These are phyloP conservation scores for Drosophila guanche DNA, from an alignment of 1,140 invertebrate genomes.

Conservation along the genomic window DNA sequence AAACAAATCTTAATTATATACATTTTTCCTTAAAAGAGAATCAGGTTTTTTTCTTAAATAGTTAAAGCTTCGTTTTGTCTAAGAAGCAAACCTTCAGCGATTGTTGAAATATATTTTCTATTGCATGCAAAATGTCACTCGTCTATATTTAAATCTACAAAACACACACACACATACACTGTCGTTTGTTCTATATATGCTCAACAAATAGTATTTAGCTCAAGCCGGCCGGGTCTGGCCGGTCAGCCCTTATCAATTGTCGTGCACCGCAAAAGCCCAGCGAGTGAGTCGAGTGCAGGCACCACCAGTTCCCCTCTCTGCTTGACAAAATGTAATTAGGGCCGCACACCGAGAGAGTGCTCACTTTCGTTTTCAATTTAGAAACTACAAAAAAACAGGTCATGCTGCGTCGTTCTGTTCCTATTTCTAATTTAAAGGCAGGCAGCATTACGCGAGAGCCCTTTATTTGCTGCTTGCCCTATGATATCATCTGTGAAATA, in stretches of 20 bases:
- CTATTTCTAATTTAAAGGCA: conserved; percentile 46
- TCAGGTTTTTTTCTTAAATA: conserved; percentile 1
- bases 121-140: conserved; percentile 54
- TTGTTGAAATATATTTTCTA: conserved; percentile 33
- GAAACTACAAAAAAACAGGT: conserved; percentile 52
- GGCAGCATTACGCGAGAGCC: neutral
- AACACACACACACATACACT: no score
- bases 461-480: conserved; percentile 35
- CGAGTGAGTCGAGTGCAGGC: conserved; percentile 24
- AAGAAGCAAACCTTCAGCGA: neutral
- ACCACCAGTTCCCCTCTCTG: conserved; percentile 28
- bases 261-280: neutral
- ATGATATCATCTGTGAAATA: conserved; percentile 73
- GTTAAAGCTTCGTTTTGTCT: neutral
- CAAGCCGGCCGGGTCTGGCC: conserved; percentile 31
- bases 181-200: no score
- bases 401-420: conserved; percentile 17
- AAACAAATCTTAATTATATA: conserved; percentile 29
- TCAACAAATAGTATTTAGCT: conserved; percentile 53
- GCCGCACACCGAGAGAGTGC: conserved; percentile 15
- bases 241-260: conserved; percentile 58
- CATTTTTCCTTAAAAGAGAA: conserved; percentile 1
- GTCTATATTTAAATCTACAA: conserved; percentile 56
- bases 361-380: conserved; percentile 71
- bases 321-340: conserved; percentile 45